Conservation (phyloP, 2,797 vertebrate genomes). For the Cirrhinus molitorella region DNA sequence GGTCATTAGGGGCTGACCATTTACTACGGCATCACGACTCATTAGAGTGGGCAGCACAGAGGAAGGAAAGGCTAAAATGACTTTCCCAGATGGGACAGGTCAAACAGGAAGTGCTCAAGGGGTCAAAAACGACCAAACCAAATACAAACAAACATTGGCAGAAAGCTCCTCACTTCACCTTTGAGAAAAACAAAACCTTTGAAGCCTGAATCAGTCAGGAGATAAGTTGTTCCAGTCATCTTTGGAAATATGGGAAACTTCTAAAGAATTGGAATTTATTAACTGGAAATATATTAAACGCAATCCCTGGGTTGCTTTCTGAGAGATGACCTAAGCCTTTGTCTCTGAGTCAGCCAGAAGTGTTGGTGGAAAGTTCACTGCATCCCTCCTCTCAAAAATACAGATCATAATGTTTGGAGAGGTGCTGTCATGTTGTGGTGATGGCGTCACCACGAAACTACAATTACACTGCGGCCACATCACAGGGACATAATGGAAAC, state of each 20-base stretch:
- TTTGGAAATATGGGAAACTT: slow-evolving; percentile 40
- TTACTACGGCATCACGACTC: slow-evolving; percentile 76
- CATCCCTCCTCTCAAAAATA: slow-evolving; percentile 40
- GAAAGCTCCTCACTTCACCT: neutral
- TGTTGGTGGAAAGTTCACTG: slow-evolving; percentile 54
- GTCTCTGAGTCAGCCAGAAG: slow-evolving; percentile 47
- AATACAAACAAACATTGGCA: slow-evolving; percentile 32
- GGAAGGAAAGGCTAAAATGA: slow-evolving; percentile 75
- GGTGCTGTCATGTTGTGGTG: slow-evolving; percentile 55
- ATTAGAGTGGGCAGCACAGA: slow-evolving; percentile 66
- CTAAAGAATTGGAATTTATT: slow-evolving; percentile 33
- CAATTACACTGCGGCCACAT: slow-evolving; percentile 61
- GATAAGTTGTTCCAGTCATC: slow-evolving; percentile 11
- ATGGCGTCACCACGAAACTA: slow-evolving; percentile 56
- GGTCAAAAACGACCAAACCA: slow-evolving; percentile 69
- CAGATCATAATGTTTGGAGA: slow-evolving; percentile 46
- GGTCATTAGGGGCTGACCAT: slow-evolving; percentile 87
- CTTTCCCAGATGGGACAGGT: slow-evolving; percentile 92
- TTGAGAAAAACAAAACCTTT: slow-evolving; percentile 3
- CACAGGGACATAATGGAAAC: slow-evolving; percentile 61
- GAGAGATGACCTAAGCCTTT: slow-evolving; percentile 61
- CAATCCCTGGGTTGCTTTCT: slow-evolving; percentile 46
- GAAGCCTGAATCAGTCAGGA: neutral
- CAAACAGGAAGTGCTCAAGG: slow-evolving; percentile 87
- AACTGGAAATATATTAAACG: slow-evolving; percentile 46